Evolutionary conservation across 2,113 vertebrate species (phyloP), one percentile per base, ranked within the genome.

Genomic region (Gnathonemus echidnorhynchus): DNA sequence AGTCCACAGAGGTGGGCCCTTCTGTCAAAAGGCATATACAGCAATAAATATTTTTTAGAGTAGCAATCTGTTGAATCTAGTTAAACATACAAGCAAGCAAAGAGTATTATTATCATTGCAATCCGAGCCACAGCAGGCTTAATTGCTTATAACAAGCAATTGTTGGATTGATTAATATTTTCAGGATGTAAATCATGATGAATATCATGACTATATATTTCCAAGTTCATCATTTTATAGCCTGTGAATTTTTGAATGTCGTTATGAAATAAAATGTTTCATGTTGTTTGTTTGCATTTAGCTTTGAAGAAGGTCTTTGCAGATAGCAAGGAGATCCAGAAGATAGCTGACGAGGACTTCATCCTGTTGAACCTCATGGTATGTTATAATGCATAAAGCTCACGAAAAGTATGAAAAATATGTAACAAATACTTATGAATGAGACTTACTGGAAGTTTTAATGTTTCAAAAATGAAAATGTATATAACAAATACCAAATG

Each of bases 311-410:
- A 99, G 90, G 94, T 88, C 11, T 95, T 99, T 88, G 93, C 98
- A 35, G 97, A 97, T 84, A 90, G 95, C 91, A 94, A 96, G 56
- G 96, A 97, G 0, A 93, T 99, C 88, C 98, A 99, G 95, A 98
- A 96, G 92, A 0, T 95, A 88, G 97, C 97, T 0, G 97, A 96
- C 74, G 96, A 98, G 27, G 96, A 98, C 56, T 98, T 99, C 86
- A 48, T 99, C 53, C 92, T 98, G 46, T 95, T 99, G 88, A 99
- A 99, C 92, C 95, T 99, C 46, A 90, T 98, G 93, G 98, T 99
- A 94, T 95, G 97, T 97, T 39, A 15, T 3, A 39, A 1, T 35
- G 21, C 11, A 70, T n/a, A 7, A 35, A 87, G 86, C 10, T 27
- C 2, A 85, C 27, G 31, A 50, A 39, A 80, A 42, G 66, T 24